A percentile compares a stretch with the other conserved stretches of the same genome.
Conservation (phyloP, 2,888 invertebrate genomes). For the Nemotelus nigrinus region DNA sequence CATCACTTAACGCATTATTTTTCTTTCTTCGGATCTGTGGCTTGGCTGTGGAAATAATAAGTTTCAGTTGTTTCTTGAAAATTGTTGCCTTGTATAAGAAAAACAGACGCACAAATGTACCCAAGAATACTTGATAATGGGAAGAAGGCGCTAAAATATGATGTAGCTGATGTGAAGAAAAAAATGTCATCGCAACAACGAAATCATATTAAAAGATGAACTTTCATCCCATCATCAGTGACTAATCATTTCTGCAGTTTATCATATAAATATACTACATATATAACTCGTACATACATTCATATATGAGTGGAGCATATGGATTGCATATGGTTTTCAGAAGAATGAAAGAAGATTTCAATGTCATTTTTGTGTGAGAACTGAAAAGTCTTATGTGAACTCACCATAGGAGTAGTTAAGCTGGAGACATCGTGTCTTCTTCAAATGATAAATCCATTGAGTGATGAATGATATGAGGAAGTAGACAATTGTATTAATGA, state of each 20-base stretch:
- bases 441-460: not conserved
- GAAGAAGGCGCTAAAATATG: constrained; percentile 1
- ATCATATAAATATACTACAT: no score
- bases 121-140: not conserved
- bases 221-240: not conserved
- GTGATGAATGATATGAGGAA: constrained; percentile 8
- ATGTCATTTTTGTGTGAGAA: not conserved
- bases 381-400: no score
- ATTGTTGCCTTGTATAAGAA: no score
- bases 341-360: not conserved
- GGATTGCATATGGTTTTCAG: not conserved
- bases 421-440: no score
- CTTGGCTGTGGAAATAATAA: no score
- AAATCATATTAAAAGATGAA: constrained; percentile 14
- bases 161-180: not conserved
- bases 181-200: constrained; percentile 8
- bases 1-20: no score
- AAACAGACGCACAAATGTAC: no score
- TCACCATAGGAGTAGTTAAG: no score
- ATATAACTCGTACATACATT: no score
- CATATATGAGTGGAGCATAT: not conserved
- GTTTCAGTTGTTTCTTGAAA: no score
- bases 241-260: not conserved
- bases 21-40: no score
- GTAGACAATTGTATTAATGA: constrained; percentile 9